Conservation (phyloP, 2,797 vertebrate species). For the Pempheris klunzingeri region DNA sequence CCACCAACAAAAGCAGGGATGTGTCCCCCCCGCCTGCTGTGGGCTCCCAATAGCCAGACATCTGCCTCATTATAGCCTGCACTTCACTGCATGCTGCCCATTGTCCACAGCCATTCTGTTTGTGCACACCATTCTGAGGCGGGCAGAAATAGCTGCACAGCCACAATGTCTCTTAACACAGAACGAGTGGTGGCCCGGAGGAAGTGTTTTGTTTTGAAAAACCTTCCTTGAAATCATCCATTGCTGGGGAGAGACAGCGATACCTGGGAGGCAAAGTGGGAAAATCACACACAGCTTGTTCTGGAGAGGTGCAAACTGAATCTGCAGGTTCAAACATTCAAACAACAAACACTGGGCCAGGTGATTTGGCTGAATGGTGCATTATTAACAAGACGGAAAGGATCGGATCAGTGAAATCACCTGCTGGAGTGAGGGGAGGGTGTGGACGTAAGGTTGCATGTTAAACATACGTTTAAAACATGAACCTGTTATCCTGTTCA, state of each 20-base stretch:
- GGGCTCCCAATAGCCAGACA: constrained; percentile 85
- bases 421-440: background rate
- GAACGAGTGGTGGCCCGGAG: constrained; percentile 56
- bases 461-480: background rate
- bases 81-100: constrained; percentile 84
- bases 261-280: constrained; percentile 43
- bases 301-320: background rate
- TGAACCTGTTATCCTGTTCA: too few relatives aligned
- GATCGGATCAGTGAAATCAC: constrained; percentile 5
- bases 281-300: constrained; percentile 20
- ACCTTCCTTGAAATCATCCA: constrained; percentile 48
- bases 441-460: background rate
- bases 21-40: constrained; percentile 67
- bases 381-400: background rate
- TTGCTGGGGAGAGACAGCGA: constrained; percentile 37
- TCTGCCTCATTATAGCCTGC: constrained; percentile 88
- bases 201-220: constrained; percentile 71
- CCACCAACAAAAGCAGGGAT: constrained; percentile 74
- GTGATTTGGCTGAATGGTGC: constrained; percentile 12
- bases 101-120: constrained; percentile 78
- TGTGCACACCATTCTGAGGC: constrained; percentile 61
- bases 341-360: background rate
- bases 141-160: constrained; percentile 65
- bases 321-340: background rate
- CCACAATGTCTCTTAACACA: constrained; percentile 43